phyloP scores from a whole-genome alignment of 2,888 invertebrate genomes.

The Acronicta alni region DNA sequence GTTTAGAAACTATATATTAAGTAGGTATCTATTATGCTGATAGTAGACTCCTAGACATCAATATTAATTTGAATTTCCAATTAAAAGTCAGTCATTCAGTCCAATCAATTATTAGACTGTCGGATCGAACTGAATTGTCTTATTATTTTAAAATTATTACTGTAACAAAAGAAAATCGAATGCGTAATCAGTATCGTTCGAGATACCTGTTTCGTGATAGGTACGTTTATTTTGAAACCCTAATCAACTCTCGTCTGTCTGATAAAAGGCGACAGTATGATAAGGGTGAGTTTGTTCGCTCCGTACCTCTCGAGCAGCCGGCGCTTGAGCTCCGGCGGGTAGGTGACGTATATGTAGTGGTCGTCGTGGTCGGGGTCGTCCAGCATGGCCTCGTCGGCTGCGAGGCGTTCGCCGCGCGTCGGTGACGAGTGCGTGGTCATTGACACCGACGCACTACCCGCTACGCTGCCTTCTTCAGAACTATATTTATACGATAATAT shows the following conservation, averaged over 20 bases:
- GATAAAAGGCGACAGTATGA: slow-evolving; percentile 78
- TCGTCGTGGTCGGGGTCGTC: slow-evolving; percentile 90
- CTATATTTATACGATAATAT: too few species aligned
- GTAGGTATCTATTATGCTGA: too few species aligned
- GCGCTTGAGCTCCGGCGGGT: slow-evolving; percentile 95
- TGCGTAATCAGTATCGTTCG: neutral
- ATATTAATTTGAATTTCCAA: too few species aligned
- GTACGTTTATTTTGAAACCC: neutral
- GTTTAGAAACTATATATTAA: too few species aligned
- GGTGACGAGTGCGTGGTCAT: slow-evolving; percentile 92
- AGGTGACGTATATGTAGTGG: slow-evolving; percentile 96
- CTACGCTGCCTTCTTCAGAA: slow-evolving; percentile 92
- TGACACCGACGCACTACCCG: slow-evolving; percentile 91
- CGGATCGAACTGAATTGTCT: too few species aligned
- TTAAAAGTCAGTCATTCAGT: too few species aligned
- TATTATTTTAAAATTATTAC: too few species aligned
- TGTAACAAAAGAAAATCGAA: neutral
- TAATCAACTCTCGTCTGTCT: slow-evolving; percentile 78
- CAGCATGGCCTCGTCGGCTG: slow-evolving; percentile 75
- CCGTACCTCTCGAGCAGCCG: slow-evolving; percentile 94
- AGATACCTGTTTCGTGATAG: neutral
- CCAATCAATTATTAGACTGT: too few species aligned
- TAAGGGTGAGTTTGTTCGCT: slow-evolving; percentile 77
- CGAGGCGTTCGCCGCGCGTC: slow-evolving; percentile 87
- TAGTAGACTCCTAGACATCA: too few species aligned